Conservation (phyloP, 2,888 invertebrate species). For the Spodoptera exigua region DNA sequence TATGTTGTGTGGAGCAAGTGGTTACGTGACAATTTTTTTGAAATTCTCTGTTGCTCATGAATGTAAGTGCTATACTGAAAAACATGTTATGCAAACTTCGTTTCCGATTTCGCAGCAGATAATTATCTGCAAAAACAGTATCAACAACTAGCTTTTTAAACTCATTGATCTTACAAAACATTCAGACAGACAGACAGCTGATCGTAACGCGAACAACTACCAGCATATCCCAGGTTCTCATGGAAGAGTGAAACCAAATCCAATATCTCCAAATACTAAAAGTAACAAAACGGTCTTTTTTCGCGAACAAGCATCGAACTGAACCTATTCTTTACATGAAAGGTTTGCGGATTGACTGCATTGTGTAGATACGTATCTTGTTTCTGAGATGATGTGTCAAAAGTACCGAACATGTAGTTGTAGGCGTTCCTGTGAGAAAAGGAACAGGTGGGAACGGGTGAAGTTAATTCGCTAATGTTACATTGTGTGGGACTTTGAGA, state of each 20-base stretch:
- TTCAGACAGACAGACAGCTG: conserved; percentile 30
- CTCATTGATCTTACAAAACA: neutral
- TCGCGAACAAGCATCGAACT: conserved; percentile 30
- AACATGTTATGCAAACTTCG: neutral
- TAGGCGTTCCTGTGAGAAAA: conserved; percentile 65
- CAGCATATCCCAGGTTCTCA: conserved; percentile 43
- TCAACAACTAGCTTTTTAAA: too few species aligned
- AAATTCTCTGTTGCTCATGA: conserved; percentile 26
- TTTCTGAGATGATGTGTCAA: conserved; percentile 77
- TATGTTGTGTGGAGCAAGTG: conserved; percentile 44
- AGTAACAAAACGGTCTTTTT: conserved; percentile 40
- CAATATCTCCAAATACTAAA: conserved; percentile 10
- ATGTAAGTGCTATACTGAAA: neutral
- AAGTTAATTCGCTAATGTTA: conserved; percentile 70
- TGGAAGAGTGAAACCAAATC: conserved; percentile 52
- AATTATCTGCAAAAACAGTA: too few species aligned
- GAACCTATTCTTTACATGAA: conserved; percentile 34
- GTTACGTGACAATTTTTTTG: conserved; percentile 12
- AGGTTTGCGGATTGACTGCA: conserved; percentile 69
- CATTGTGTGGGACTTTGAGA: conserved; percentile 59
- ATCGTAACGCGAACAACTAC: neutral
- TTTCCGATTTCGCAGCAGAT: conserved; percentile 7
- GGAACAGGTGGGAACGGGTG: conserved; percentile 84
- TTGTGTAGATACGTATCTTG: conserved; percentile 75
- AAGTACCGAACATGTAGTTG: conserved; percentile 69